Evolutionary conservation across 2,888 invertebrate genomes (phyloP).

Genomic region (Seladonia tumulorum): DNA sequence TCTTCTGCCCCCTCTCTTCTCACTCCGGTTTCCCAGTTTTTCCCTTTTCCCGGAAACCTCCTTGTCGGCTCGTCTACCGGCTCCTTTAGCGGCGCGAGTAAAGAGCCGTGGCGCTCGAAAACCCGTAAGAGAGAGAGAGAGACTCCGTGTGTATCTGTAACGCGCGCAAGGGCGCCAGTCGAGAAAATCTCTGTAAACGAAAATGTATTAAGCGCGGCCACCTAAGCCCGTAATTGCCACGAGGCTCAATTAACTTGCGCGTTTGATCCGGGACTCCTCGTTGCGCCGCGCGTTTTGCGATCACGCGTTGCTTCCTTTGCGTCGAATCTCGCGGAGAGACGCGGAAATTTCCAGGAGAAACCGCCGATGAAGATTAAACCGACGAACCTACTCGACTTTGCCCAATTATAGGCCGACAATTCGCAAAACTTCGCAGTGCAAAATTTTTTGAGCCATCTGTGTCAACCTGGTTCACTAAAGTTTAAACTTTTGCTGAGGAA

Average conservation of each 20-base stretch:
- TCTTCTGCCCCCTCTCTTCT: neutral
- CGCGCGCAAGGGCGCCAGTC: conserved; percentile 6
- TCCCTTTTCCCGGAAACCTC: neutral
- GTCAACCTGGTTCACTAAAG: too few relatives aligned
- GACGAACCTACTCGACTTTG: neutral
- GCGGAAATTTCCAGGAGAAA: conserved; percentile 3
- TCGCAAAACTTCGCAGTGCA: too few relatives aligned
- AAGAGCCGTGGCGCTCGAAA: neutral
- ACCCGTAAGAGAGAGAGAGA: neutral
- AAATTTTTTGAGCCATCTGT: too few relatives aligned
- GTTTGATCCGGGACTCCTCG: conserved; percentile 48
- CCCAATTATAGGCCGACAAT: neutral
- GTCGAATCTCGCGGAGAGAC: neutral
- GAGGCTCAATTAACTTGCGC: conserved; percentile 60
- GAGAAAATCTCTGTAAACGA: conserved; percentile 56
- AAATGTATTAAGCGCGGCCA: conserved; percentile 56
- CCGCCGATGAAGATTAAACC: neutral
- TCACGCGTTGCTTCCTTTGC: neutral
- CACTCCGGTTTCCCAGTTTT: neutral
- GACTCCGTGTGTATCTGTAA: neutral
- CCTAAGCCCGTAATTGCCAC: conserved; percentile 59
- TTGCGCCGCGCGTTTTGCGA: conserved; percentile 11
- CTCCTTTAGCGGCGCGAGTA: conserved; percentile 10
- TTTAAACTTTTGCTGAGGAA: too few relatives aligned
- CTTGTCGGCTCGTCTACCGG: neutral